Evolutionary conservation across 2,113 vertebrate species (phyloP), one percentile per base, ranked within the genome.

Genomic region (Chlamydotis undulata): DNA sequence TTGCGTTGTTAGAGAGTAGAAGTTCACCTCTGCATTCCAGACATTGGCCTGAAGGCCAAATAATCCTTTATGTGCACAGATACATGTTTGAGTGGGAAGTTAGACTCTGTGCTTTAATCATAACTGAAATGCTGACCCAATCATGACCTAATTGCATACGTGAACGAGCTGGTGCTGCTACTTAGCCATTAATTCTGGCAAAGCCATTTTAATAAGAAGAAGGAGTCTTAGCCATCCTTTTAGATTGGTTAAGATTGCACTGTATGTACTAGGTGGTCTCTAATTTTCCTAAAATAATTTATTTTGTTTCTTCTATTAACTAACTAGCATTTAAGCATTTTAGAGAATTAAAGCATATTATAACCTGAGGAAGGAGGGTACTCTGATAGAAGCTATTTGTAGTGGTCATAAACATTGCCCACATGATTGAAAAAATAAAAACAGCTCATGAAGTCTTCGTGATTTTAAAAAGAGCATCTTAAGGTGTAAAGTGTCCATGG

Each of bases 271-370:
- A 87, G 74, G 64, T 78, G 84, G 89, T 28, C 92, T 77, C 90
- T 83, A 41, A 6, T 96, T 93, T 97, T 97, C 81, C 93, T 95
- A 91, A 97, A 97, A 95, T 39, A 94, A 92, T 67, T 69, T 64
- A 31, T 91, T 71, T 87, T 92, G 53, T 78, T 28, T 69, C 73
- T 87, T 93, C 28, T 43, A 28, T 71, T 47, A 76, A 79, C 28
- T 69, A 76, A 45, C 55, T 45, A 26, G 10, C 55, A 35, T 39
- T 67, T 17, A 77, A 71, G 57, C 64, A 76, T 89, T 78, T 77
- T 22, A 55, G 43, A 45, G 65, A 68, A 83, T 65, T 43, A 69
- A 78, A 90, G 69, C 50, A 73, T 82, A 47, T 86, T 63, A 90
- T 52, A 93, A 63, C 22, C 14, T 87, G 61, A 31, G 82, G 43